These are phyloP conservation scores for Spea hammondii DNA, from an alignment of 2,797 vertebrate genomes.

Conservation along the genomic window DNA sequence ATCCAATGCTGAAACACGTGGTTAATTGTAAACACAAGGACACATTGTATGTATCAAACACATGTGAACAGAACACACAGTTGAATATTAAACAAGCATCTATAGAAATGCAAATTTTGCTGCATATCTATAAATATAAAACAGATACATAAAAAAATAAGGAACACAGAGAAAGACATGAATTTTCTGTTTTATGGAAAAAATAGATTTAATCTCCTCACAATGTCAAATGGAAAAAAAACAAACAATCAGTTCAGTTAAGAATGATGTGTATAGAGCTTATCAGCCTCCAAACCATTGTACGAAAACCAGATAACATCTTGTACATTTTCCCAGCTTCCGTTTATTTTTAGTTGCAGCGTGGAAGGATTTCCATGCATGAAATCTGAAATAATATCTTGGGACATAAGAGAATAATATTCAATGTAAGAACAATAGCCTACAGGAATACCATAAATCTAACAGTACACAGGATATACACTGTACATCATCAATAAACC, in stretches of 20 bases:
- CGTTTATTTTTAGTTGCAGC: conserved; percentile 20
- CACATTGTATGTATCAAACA: no score
- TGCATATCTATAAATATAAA: background rate
- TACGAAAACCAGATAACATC: conserved; percentile 20
- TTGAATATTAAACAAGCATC: no score
- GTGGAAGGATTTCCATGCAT: conserved; percentile 17
- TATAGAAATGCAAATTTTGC: no score
- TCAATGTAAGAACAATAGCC: conserved; percentile 16
- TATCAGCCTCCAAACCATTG: conserved; percentile 16
- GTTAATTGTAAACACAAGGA: no score
- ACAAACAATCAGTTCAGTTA: background rate
- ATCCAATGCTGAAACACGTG: no score
- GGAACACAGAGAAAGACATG: no score
- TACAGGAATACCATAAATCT: conserved; percentile 4
- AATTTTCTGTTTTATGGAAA: background rate
- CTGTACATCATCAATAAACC: background rate
- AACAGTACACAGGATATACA: conserved; percentile 4
- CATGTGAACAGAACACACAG: no score
- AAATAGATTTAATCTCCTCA: background rate
- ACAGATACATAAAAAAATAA: background rate
- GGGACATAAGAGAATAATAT: conserved; percentile 7
- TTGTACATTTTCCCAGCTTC: conserved; percentile 12
- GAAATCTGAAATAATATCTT: background rate
- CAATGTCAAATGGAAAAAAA: background rate
- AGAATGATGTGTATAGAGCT: conserved; percentile 17